A percentile compares a stretch with the other conserved stretches of the same genome.
Conservation (phyloP, 2,888 invertebrate species). For the Lasiommata megera region DNA sequence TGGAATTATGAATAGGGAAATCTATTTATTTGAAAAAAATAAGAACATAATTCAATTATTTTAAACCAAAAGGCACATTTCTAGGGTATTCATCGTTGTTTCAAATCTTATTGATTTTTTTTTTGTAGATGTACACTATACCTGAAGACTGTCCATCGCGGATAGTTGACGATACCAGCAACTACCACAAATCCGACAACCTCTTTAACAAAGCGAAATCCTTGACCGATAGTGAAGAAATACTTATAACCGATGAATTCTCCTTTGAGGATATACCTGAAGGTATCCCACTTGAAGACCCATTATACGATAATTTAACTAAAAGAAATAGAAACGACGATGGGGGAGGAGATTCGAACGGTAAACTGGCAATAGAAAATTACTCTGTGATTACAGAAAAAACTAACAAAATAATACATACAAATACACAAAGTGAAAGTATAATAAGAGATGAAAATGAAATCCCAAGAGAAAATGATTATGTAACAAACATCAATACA, state of each 20-base stretch:
- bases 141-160: conserved; percentile 69
- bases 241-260: conserved; percentile 61
- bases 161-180: conserved; percentile 47
- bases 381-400: background rate
- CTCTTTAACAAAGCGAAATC: conserved; percentile 61
- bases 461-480: background rate
- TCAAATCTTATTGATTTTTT: background rate
- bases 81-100: too few species aligned
- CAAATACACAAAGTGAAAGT: background rate
- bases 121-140: conserved; percentile 63
- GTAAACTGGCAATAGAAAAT: background rate
- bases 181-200: conserved; percentile 56
- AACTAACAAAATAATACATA: background rate
- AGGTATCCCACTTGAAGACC: conserved; percentile 67
- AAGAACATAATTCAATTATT: too few species aligned
- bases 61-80: too few species aligned
- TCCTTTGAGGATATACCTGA: conserved; percentile 68
- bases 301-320: conserved; percentile 60
- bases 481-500: background rate
- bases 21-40: too few species aligned
- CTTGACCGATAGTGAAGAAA: conserved; percentile 49
- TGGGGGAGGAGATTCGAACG: background rate
- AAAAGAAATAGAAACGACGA: conserved; percentile 27
- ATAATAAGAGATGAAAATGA: background rate
- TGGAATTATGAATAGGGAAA: too few species aligned